Evolutionary conservation across 1,140 invertebrate species (phyloP), one percentile per base, ranked within the genome.

Genomic region (Drosophila lacteicornis): DNA sequence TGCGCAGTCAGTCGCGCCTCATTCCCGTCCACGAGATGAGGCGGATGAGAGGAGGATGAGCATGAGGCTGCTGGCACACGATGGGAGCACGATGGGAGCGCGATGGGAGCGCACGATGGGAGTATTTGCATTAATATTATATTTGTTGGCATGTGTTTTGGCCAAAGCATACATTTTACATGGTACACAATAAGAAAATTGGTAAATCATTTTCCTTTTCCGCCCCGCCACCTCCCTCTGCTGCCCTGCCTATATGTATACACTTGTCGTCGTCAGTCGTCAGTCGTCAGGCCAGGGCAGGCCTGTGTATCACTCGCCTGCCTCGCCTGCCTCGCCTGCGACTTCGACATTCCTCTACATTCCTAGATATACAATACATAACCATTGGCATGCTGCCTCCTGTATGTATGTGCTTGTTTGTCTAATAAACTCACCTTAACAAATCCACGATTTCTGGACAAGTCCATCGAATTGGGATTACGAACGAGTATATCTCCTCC

Each of bases 1-100:
- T 86, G 82, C 82, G 82, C 82, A 86, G 82, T 75, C 66, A 73
- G 78, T 67, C 77, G 46, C 61, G 61, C 70, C 80, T 59, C 53
- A 58, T 66, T 47, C 55, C 45, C 40, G 19, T 46, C 17, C 42
- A 62, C 33, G 63, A 66, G 63, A 36, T 61, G 56, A 25, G 33
- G 53, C 17, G 50, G 50, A 53, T 9, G 53, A 56, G 53, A 56
- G 53, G 19, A 33, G n/a, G 36, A 4, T 36, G 59, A 15, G 7
- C 13, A 11, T 49, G 42, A n/a, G 30, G 1, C 12, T 27, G 36
- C 6, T 40, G 3, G 22, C 22, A 25, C 22, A 25, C 22, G 22
- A 25, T 25, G 22, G 22, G 22, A 25, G 50, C n/a, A 33, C 43
- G 19, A 36, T 36, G 33, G 33, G 33, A 36, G 43, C 13, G 27